Evolutionary conservation across 1,140 invertebrate species (phyloP), one percentile per base, ranked within the genome.

Genomic region (Antheraea mylitta): DNA sequence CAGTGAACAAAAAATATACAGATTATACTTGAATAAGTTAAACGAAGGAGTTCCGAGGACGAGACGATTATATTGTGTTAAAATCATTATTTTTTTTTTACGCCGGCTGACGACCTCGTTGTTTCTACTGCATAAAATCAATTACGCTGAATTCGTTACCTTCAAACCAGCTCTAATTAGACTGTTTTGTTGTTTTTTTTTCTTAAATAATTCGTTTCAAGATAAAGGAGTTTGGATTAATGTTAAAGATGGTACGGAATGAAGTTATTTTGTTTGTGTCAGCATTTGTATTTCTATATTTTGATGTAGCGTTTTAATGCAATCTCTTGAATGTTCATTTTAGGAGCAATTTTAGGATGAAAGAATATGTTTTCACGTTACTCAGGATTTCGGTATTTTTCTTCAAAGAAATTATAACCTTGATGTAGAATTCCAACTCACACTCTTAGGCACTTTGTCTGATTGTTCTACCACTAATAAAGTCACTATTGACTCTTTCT

Each of bases 61-160:
- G 45, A 53, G 13, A 13, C 45, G 16, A 16, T 13, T 53, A 53
- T 30, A 30, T 30, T 30, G 22, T 30, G 45, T 16, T 53, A 53
- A 42, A 53, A 53, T 53, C 45, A 53, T 53, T 42, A 10, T 53
- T 53, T 53, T 53, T 7, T 53, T 53, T 13, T 53, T 53, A 6
- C 7, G 22, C 61, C 30, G 61, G 18, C 59, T 10, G 45, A 13
- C 30, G 22, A 63, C 61, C 30, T 37, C 61, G 5, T 22, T 16
- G 45, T 53, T 53, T 1, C 11, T 2, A 16, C 61, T 63, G 61
- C 16, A 36, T 63, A 63, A 63, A 63, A 63, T 63, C 61, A 18
- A 63, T 63, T 63, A 63, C 18, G 18, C 18, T 22, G 36, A 63
- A 63, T 63, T 63, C 30, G 61, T 63, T 37, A n/a, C 61, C 61